Conservation (phyloP, 2,888 invertebrate genomes). For the Parnassius smintheus region DNA sequence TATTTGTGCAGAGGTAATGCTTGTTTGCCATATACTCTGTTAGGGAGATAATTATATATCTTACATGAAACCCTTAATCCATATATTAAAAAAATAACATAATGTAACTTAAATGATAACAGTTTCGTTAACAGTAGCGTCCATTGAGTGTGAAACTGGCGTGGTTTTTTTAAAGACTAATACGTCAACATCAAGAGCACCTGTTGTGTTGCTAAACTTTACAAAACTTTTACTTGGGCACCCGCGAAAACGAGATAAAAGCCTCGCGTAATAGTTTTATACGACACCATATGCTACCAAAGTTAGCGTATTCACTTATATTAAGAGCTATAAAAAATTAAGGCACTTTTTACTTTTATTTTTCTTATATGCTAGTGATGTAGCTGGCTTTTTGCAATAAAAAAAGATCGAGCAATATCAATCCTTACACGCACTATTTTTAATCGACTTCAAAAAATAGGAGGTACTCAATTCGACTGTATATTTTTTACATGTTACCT, state of each 20-base stretch:
- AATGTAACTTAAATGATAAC: too few species aligned
- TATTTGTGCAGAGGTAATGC: too few species aligned
- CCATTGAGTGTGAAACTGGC: slow-evolving; percentile 44
- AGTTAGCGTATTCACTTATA: slow-evolving; percentile 62
- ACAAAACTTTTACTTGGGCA: slow-evolving; percentile 71
- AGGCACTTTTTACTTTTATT: slow-evolving; percentile 23
- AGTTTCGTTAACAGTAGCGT: slow-evolving; percentile 29
- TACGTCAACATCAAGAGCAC: slow-evolving; percentile 66
- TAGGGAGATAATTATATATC: too few species aligned
- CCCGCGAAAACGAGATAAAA: slow-evolving; percentile 73
- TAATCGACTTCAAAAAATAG: too few species aligned
- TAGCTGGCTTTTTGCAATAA: background rate
- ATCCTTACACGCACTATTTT: too few species aligned
- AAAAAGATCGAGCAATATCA: too few species aligned
- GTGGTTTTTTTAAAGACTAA: slow-evolving; percentile 47
- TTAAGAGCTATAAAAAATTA: slow-evolving; percentile 45
- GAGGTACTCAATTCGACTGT: too few species aligned
- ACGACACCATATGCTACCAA: slow-evolving; percentile 71
- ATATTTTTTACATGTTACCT: too few species aligned
- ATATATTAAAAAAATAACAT: too few species aligned
- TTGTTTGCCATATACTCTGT: too few species aligned
- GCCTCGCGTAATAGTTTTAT: slow-evolving; percentile 76
- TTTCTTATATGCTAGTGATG: slow-evolving; percentile 11
- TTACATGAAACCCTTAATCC: too few species aligned
- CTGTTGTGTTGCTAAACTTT: slow-evolving; percentile 72